Base-by-base conservation (phyloP, 2,113 vertebrate genomes). In the Indri indri region DNA sequence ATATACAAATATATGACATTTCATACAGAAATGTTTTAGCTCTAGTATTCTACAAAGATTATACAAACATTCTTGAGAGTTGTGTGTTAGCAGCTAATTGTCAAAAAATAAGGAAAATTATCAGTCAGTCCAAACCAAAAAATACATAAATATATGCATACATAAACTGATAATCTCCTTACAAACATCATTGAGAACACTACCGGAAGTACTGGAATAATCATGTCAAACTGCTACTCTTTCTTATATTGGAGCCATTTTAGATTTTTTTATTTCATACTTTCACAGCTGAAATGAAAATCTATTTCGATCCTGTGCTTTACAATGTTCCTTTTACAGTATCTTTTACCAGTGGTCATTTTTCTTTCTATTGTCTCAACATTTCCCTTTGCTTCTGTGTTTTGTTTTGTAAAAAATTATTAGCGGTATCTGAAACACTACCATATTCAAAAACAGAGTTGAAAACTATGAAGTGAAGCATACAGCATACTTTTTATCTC, bases 111-210 rank as follows among this genome's bases (percentile, higher is more conserved):
- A 82, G n/a, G 27, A 79, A 40, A 47, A 47, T 57, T 63, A 47
- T 40, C 12, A 66, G 18, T 23, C 88, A 76, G 73, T 93, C 25
- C 47, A 95, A 93, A 92, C 59, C 88, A 86, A 73, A 95, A 97
- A 87, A 94, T 50, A 34, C 3, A 77, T 20, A 94, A 95, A 74
- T 18, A 95, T 88, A 94, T 66, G 14, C 1, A 14, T 27, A 96
- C 88, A 54, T 3, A 70, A 27, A 57, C 8, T 54, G 40, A 12
- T 27, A 27, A 30, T 45, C 30, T 89, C 83, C 61, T 40, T 66
- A 68, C 86, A 79, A 88, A 17, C 42, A 70, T 86, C n/a, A 96
- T 13, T 50, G 47, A 76, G 79, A 73, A 37, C 68, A 84, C 59
- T 76, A 74, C 14, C 92, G 76, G 79, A 47, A 96, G 14, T 85